Base-by-base conservation (phyloP, 2,113 vertebrate genomes). In the Callocephalon fimbriatum region DNA sequence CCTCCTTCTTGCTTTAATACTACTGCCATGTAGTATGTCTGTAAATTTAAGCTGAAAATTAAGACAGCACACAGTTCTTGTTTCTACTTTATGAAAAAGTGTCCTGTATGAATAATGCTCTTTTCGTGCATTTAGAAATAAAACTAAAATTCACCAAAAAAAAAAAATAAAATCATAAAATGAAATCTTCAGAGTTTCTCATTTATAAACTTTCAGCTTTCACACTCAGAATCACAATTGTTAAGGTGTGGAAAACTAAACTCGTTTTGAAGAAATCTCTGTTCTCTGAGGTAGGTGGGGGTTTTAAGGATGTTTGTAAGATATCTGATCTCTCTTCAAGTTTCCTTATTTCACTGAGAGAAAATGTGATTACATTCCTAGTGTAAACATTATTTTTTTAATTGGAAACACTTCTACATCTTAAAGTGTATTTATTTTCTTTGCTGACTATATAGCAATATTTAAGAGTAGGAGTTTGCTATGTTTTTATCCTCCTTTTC, bases 1-100 rank as follows among this genome's bases (percentile, higher is more conserved):
- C 98, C 98, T 98, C 98, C 98, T 99, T 98, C 94, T 98, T 97
- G 95, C 98, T 98, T 98, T 98, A 98, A 98, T 98, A 97, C 97
- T 97, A 96, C 97, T 96, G 98, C 98, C 98, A 98, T 97, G 96
- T 97, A 98, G 96, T 94, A 97, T 87, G 97, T 97, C 97, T 96
- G 56, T 76, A 98, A 96, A 96, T 98, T 96, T 97, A 97, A 98
- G 98, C 93, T 97, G 97, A 98, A 98, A 98, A 98, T 98, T 98
- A 98, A 98, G 98, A 98, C 89, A 98, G 97, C 97, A 98, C 92
- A 96, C 71, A 59, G 95, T 95, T 96, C 94, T 91, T 74, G 40
- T 75, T 97, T 95, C 76, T 77, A 59, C 63, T 96, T 96, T 95
- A 97, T 94, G 95, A 95, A 96, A 95, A 93, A 32, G 47, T 14